A percentile compares a stretch with the other conserved stretches of the same genome.
Conservation (phyloP, 2,113 vertebrate species). For the Gulo gulo region DNA sequence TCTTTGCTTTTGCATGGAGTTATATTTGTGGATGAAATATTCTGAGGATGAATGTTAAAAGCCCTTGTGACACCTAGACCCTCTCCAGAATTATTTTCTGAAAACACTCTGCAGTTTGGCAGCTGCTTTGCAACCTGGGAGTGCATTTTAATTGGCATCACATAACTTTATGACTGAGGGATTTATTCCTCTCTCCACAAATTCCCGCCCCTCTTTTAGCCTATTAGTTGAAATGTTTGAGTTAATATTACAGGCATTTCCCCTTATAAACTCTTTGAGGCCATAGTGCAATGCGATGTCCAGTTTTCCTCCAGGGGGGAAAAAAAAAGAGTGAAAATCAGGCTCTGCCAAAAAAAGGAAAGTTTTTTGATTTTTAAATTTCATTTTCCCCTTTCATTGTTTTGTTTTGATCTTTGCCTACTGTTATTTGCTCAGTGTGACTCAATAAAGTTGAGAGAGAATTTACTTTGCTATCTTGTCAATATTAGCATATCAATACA, state of each 20-base stretch:
- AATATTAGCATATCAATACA: background rate
- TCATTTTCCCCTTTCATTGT: background rate
- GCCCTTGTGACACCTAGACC: slow-evolving; percentile 8
- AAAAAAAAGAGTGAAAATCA: background rate
- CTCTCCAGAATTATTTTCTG: slow-evolving; percentile 65
- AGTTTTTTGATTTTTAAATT: background rate
- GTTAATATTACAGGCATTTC: slow-evolving; percentile 66
- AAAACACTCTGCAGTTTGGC: slow-evolving; percentile 54
- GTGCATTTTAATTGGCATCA: slow-evolving; percentile 77
- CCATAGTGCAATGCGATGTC: background rate
- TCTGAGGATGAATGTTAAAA: slow-evolving; percentile 52
- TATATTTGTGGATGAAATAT: slow-evolving; percentile 46
- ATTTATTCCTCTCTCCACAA: slow-evolving; percentile 49
- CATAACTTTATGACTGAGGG: slow-evolving; percentile 63
- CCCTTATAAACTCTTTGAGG: slow-evolving; percentile 62
- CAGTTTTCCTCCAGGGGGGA: background rate
- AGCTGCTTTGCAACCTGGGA: slow-evolving; percentile 66
- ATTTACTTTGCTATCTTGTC: background rate
- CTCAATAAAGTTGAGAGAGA: background rate
- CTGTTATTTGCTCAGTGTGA: slow-evolving; percentile 5
- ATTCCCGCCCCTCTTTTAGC: slow-evolving; percentile 6
- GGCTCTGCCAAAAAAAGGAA: background rate
- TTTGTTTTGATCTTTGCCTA: background rate
- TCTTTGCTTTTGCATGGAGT: slow-evolving; percentile 24
- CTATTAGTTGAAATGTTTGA: slow-evolving; percentile 64